Evolutionary conservation across 2,888 invertebrate species (phyloP), one percentile per base, ranked within the genome.

Genomic region (Trypoxylon attenuatum): DNA sequence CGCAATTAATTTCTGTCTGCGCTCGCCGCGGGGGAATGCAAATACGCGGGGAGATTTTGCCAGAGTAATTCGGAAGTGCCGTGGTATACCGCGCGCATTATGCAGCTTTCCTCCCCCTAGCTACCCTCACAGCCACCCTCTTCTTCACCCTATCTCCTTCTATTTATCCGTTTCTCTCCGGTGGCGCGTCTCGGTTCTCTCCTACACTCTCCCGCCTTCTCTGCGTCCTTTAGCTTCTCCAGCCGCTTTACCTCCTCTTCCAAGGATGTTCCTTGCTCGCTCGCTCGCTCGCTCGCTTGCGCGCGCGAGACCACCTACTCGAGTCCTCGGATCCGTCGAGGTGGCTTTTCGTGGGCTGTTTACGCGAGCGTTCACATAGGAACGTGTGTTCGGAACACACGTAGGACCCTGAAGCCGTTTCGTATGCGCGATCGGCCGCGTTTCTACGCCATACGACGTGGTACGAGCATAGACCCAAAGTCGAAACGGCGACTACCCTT

Each of bases 1-100:
- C 78, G 80, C 82, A 82, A 85, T 84, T 84, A 85, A 84, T 85
- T 83, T 83, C 80, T 77, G 79, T 77, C 81, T 72, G 76, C 63
- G 75, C 75, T 73, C 78, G 69, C 76, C 75, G 66, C 74, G 74
- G 73, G 80, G 76, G 77, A 79, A 79, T 80, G 83, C 81, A 80
- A 82, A 82, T 82, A 82, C 79, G 77, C 78, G 74, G 79, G 76
- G 79, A 80, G 81, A 82, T 84, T 84, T 82, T 77, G 76, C 76
- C 71, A 75, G 79, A 82, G 79, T 82, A 82, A 84, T 84, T 83
- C 80, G 80, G 78, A 84, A 84, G 80, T 83, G 79, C 77, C 78
- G 82, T 76, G 84, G 84, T 82, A 71, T 80, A 82, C 83, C 83
- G 73, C 82, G 76, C 77, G 77, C 83, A 81, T 84, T 82, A 83